Conservation (phyloP, 2,113 vertebrate genomes). For the Chaetodon auriga region DNA sequence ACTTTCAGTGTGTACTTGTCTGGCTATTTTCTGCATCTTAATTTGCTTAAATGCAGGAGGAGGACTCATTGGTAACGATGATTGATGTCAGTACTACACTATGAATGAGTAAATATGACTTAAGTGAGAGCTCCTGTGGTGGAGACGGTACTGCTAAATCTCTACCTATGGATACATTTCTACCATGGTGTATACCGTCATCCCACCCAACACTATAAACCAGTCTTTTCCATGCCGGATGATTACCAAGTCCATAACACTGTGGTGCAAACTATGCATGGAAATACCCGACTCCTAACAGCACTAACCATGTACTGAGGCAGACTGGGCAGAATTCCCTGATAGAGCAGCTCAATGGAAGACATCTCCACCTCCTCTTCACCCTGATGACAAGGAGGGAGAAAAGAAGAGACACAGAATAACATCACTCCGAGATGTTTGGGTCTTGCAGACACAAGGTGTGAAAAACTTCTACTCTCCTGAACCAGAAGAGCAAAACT, state of each 20-base stretch:
- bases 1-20: neutral
- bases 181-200: too few relatives aligned
- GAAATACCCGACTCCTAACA: neutral
- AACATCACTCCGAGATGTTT: neutral
- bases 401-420: neutral
- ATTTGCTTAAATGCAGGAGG: too few relatives aligned
- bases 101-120: too few relatives aligned
- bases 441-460: neutral
- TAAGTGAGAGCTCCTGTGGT: too few relatives aligned
- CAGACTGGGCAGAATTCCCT: conserved; percentile 96
- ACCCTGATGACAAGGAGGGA: conserved; percentile 83
- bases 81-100: too few relatives aligned
- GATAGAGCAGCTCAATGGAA: conserved; percentile 94
- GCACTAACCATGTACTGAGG: conserved; percentile 97
- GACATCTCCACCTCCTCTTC: conserved; percentile 96
- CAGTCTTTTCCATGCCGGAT: neutral
- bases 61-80: too few relatives aligned
- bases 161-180: too few relatives aligned
- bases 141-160: too few relatives aligned
- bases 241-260: neutral
- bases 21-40: too few relatives aligned
- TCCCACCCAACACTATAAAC: too few relatives aligned
- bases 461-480: neutral
- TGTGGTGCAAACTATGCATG: neutral
- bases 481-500: neutral